Percentiles rank a stretch among this genome's conserved stretches.
phyloP scores from a whole-genome alignment of 1,140 invertebrate species.

The Ruditapes philippinarum region DNA sequence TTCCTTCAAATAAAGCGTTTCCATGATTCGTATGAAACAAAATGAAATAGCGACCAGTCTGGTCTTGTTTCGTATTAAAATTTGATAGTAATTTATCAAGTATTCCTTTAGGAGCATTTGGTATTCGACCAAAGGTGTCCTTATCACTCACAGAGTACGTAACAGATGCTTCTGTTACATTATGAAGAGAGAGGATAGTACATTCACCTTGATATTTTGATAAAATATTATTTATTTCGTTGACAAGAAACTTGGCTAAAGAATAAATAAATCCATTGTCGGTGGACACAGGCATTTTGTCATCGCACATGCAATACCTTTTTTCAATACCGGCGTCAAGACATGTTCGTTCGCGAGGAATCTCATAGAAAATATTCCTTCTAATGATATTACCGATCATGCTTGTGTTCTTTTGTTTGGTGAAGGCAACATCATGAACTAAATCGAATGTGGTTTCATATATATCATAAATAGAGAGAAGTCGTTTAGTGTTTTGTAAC shows the following conservation, averaged over 20 bases:
- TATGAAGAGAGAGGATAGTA: conserved; percentile 14
- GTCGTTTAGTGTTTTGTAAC: conserved; percentile 17
- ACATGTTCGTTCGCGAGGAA: conserved; percentile 64
- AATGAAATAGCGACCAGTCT: conserved; percentile 65
- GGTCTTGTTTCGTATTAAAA: no score
- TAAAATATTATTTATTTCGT: conserved; percentile 61
- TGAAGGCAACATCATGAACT: conserved; percentile 8
- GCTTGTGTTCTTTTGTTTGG: background rate
- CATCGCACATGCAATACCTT: conserved; percentile 69
- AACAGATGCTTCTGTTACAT: conserved; percentile 55
- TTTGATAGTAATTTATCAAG: conserved; percentile 69
- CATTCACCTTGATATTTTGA: conserved; percentile 36
- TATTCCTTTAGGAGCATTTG: background rate
- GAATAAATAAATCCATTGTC: background rate
- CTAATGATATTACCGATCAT: background rate
- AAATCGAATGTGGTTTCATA: conserved; percentile 62
- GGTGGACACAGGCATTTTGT: conserved; percentile 18
- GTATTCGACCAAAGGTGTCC: no score
- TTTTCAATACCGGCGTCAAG: conserved; percentile 57
- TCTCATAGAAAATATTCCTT: conserved; percentile 60
- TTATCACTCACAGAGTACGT: conserved; percentile 59
- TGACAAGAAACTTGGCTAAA: conserved; percentile 43
- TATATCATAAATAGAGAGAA: conserved; percentile 55
- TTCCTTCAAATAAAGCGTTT: conserved; percentile 82
- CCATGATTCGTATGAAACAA: conserved; percentile 80